Conservation (phyloP, 2,113 vertebrate species). For the Indicator maculatus region DNA sequence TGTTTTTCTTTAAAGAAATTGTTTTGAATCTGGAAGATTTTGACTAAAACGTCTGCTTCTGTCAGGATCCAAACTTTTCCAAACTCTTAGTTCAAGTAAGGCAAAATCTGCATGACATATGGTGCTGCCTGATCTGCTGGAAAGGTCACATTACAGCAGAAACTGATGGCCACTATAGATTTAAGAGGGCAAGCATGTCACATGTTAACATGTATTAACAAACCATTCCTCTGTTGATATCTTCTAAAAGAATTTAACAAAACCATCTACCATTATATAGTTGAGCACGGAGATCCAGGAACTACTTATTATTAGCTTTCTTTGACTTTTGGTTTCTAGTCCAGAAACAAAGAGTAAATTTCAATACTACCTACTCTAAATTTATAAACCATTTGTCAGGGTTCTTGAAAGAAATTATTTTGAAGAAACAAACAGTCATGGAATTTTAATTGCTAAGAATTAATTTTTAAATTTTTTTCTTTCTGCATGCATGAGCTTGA, state of each 20-base stretch:
- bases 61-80: not conserved
- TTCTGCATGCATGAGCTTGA: not conserved
- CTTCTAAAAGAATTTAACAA: not conserved
- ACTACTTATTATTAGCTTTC: not conserved
- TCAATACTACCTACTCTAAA: not conserved
- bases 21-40: not conserved
- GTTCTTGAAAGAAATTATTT: not conserved
- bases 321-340: not conserved
- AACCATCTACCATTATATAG: not conserved
- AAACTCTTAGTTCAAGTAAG: not conserved
- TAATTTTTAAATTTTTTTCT: not conserved
- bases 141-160: slow-evolving; percentile 41
- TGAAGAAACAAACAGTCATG: not conserved
- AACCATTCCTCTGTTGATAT: not conserved
- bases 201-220: not conserved
- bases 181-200: slow-evolving; percentile 24
- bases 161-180: slow-evolving; percentile 24
- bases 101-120: not conserved
- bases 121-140: slow-evolving; percentile 27
- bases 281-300: not conserved
- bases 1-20: not conserved
- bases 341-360: not conserved
- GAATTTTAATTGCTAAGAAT: not conserved
- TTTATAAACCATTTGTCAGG: not conserved
- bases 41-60: not conserved